A percentile compares a stretch with the other conserved stretches of the same genome.
Conservation (phyloP, 2,113 vertebrate species). For the Brachypodius melanocephalos region DNA sequence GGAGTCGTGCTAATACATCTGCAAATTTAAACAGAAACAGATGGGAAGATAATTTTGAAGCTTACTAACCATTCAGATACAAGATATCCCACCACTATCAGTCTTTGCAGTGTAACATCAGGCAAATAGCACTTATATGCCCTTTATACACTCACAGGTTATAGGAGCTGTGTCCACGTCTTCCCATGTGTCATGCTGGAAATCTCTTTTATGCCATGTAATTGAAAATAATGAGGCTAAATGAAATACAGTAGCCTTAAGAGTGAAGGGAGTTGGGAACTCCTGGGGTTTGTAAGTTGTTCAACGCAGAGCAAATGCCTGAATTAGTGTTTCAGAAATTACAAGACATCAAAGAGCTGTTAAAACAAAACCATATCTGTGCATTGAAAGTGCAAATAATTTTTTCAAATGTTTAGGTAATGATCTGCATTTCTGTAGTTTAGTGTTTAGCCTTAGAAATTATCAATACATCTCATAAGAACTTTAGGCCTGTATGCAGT, state of each 20-base stretch:
- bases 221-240: constrained; percentile 26
- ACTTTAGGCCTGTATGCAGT: not conserved
- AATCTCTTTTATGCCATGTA: not conserved
- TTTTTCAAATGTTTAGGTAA: not conserved
- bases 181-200: not conserved
- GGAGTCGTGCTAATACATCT: constrained; percentile 33
- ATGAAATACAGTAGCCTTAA: not conserved
- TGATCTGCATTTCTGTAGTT: not conserved
- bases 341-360: not conserved
- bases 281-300: not conserved
- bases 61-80: not conserved
- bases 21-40: constrained; percentile 49
- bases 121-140: not conserved
- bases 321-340: not conserved
- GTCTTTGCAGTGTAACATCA: not conserved
- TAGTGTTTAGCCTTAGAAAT: not conserved
- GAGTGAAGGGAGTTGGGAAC: not conserved
- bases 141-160: not conserved
- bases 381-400: not conserved
- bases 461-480: not conserved
- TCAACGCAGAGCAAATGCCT: not conserved
- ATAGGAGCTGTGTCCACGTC: not conserved
- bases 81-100: constrained; percentile 1
- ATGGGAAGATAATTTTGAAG: constrained; percentile 8
- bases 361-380: not conserved